Evolutionary conservation across 2,888 invertebrate species (phyloP).

Genomic region (Carabus problematicus): DNA sequence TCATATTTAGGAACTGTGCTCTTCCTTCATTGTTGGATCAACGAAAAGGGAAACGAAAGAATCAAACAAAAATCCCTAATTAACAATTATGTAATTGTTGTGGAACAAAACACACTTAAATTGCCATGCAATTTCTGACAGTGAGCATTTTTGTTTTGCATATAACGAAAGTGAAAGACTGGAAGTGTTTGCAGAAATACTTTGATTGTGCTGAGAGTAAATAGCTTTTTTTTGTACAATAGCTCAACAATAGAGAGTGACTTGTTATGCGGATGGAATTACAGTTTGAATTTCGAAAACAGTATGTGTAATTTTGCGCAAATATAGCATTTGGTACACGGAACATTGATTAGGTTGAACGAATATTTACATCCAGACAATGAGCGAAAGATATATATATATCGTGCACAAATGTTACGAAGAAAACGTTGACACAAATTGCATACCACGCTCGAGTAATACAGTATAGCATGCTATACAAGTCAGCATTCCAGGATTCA

Average conservation of each 20-base stretch:
- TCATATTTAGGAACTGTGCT: constrained; percentile 89
- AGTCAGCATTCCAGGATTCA: constrained; percentile 34
- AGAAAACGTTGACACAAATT: constrained; percentile 26
- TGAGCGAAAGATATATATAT: not conserved
- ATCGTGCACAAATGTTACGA: constrained; percentile 31
- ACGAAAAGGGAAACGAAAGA: constrained; percentile 46
- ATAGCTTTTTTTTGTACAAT: too few species aligned
- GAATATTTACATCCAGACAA: not conserved
- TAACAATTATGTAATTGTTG: constrained; percentile 44
- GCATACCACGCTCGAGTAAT: constrained; percentile 26
- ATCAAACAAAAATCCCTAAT: constrained; percentile 48
- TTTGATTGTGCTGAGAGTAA: too few species aligned
- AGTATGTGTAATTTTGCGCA: too few species aligned
- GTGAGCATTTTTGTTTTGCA: not conserved
- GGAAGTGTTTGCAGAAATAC: too few species aligned
- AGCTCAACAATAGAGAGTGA: too few species aligned
- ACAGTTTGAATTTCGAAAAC: too few species aligned
- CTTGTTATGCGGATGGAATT: too few species aligned
- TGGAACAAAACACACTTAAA: constrained; percentile 33
- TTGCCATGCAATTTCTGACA: constrained; percentile 40
- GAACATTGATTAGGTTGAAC: too few species aligned
- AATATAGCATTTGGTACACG: too few species aligned
- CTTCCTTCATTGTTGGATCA: constrained; percentile 71
- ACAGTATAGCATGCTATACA: constrained; percentile 32
- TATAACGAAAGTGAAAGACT: too few species aligned